Percentiles rank a stretch among this genome's conserved stretches.
phyloP scores from a whole-genome alignment of 2,113 vertebrate species.

The Brachypodius melanocephalos region DNA sequence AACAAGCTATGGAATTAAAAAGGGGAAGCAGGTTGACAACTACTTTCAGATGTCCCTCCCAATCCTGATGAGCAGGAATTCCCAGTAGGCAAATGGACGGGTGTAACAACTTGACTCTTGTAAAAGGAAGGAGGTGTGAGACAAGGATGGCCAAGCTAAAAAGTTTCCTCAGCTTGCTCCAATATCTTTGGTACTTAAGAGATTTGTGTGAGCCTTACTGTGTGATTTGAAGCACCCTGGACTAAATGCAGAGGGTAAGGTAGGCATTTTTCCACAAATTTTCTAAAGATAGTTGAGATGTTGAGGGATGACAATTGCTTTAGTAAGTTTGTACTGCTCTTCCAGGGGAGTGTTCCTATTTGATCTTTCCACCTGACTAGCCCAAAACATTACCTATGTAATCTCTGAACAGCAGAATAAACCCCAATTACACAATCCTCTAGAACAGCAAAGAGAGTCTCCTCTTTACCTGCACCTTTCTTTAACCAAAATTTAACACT shows the following conservation, averaged over 20 bases:
- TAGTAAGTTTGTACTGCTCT: neutral
- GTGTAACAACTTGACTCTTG: neutral
- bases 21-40: neutral
- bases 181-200: neutral
- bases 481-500: neutral
- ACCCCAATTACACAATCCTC: neutral
- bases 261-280: neutral
- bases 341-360: neutral
- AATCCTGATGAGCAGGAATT: neutral
- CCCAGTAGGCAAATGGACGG: conserved; percentile 1
- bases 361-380: neutral
- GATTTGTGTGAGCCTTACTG: accelerated
- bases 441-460: neutral
- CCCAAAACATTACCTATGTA: neutral
- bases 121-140: neutral
- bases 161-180: neutral
- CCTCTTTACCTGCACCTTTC: neutral
- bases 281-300: neutral
- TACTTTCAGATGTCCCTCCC: neutral
- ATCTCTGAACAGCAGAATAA: neutral
- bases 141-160: neutral
- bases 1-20: neutral
- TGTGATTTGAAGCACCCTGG: neutral
- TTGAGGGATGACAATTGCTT: neutral
- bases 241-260: neutral